Evolutionary conservation across 1,140 invertebrate species (phyloP), one percentile per base, ranked within the genome.

Genomic region (Ganaspis sp.): DNA sequence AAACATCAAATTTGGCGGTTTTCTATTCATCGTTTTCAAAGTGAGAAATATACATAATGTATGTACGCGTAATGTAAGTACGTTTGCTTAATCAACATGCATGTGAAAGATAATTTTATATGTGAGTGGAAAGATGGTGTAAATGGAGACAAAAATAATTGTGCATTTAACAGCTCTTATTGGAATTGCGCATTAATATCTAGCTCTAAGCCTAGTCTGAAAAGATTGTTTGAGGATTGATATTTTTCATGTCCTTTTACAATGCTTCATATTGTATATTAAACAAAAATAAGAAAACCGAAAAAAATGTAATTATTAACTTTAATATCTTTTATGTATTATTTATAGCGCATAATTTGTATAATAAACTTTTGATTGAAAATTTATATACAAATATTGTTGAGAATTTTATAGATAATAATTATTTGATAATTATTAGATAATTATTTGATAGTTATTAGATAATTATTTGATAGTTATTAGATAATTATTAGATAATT

Each of bases 371-470:
- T 76, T 58, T 58, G 49, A 76, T 42, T 76, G 40, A 53, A 45
- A 75, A 72, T 76, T 76, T 76, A 76, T 58, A 72, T 75, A 72
- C 37, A 76, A 64, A 23, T 58, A 69, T 76, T 23, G 74, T 26
- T 40, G 70, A 58, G 58, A 40, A 1, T 54, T 19, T 26, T 58
- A 12, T 64, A 29, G 6, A 34, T 34, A 3, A 34, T 34, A 6
- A 34, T 3, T 3, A 34, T 34, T n/a, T n/a, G n/a, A n/a, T n/a
- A n/a, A n/a, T n/a, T n/a, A n/a, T n/a, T n/a, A n/a, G n/a, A n/a
- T n/a, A n/a, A n/a, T n/a, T n/a, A n/a, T n/a, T n/a, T n/a, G n/a
- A n/a, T n/a, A n/a, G n/a, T n/a, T n/a, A n/a, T n/a, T n/a, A n/a
- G n/a, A n/a, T n/a, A n/a, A n/a, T n/a, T n/a, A n/a, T n/a, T n/a